Evolutionary conservation across 2,113 vertebrate genomes (phyloP).

Genomic region (Steatornis caripensis): DNA sequence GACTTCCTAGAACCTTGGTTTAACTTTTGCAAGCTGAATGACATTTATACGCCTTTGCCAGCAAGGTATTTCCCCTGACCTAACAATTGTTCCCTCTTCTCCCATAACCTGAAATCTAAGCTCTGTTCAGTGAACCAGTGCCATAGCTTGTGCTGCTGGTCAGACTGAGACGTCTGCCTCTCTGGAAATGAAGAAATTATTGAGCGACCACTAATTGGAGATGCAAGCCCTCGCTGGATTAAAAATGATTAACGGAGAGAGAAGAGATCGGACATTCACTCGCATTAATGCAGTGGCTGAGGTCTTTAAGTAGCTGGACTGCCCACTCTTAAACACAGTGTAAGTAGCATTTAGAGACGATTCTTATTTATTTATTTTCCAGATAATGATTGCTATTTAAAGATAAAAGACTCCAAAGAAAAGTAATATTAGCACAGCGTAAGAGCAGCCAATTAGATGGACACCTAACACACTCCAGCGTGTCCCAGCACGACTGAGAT

Average conservation of each 20-base stretch:
- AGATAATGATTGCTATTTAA: not conserved
- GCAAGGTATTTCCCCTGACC: not conserved
- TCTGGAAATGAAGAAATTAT: not conserved
- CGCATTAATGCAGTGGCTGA: not conserved
- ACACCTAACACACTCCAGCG: not conserved
- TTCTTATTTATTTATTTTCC: not conserved
- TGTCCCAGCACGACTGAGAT: not conserved
- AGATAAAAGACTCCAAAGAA: not conserved
- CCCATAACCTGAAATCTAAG: not conserved
- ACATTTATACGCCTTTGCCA: not conserved
- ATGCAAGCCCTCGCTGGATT: not conserved
- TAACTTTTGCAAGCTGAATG: not conserved
- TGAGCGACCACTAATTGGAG: not conserved
- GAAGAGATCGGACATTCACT: not conserved
- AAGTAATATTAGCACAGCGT: not conserved
- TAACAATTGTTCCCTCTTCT: not conserved
- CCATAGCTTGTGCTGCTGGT: not conserved
- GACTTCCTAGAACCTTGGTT: not conserved
- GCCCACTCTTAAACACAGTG: not conserved
- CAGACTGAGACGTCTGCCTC: not conserved
- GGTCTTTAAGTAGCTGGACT: not conserved
- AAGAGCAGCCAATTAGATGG: not conserved
- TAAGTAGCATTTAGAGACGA: not conserved
- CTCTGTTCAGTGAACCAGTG: not conserved
- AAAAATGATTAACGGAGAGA: not conserved